Base-by-base conservation (phyloP, 2,113 vertebrate species). In the Neolamprologus caudopunctatus region DNA sequence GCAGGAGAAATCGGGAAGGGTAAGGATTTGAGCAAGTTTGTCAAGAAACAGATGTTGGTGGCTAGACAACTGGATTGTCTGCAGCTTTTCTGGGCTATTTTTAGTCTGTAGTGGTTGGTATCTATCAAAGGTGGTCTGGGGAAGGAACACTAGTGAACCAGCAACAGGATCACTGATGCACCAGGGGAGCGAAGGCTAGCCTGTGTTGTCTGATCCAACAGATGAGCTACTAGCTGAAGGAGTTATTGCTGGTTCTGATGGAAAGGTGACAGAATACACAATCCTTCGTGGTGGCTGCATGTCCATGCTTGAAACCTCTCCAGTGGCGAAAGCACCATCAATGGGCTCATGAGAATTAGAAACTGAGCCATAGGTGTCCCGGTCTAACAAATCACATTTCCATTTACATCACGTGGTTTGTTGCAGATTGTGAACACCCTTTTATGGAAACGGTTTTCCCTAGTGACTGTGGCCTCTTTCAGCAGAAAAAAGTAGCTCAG, bases 191-290 rank as follows among this genome's bases (percentile, higher is more conserved):
- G 2, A 37, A 37, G 33, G 33, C 33, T 68, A 2, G 19, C 61
- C 33, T 68, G 33, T 68, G 10, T 37, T 13, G 0, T 68, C 61
- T 37, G 61, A 68, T 37, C 61, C 33, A 68, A 68, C 7, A 68
- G 19, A 21, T 21, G 7, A 68, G 61, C 61, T 68, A 13, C 61
- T 35, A 21, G 33, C 10, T 37, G 63, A 68, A 68, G 19, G 33
- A 68, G 63, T 68, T 68, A 13, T 68, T 68, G 11, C 33, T 68
- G 19, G 19, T 66, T 66, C 7, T 0, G 19, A 37, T 66, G 7
- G 61, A 66, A 66, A 4, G 61, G 63, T 68, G 63, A 68, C 19
- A 37, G 63, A 37, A 68, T 68, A 68, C 33, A 68, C 63, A 21
- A n/a, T 21, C 61, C 19, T 21, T 68, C 1, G 1, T 37, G 7